Conservation (phyloP, 2,113 vertebrate species). For the Tupaia chinensis region DNA sequence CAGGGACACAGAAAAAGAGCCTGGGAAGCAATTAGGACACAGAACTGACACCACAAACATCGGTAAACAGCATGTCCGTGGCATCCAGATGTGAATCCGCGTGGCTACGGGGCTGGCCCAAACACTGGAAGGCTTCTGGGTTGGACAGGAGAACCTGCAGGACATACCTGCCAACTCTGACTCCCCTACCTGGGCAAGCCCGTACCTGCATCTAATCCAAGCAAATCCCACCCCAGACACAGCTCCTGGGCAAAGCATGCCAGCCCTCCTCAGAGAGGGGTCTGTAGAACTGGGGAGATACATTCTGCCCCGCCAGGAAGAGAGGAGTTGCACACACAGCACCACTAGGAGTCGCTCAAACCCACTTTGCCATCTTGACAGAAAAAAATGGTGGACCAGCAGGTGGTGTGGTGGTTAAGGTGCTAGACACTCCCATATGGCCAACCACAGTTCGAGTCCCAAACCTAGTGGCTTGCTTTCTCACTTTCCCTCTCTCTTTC, state of each 20-base stretch:
- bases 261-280: background rate
- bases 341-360: background rate
- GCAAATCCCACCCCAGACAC: background rate
- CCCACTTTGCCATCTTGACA: background rate
- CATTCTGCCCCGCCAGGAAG: rapidly evolving
- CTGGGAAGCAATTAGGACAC: background rate
- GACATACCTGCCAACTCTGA: background rate
- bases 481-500: no score
- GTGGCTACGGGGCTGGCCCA: background rate
- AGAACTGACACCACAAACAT: background rate
- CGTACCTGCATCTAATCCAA: background rate
- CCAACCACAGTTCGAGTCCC: no score
- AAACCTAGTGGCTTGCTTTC: no score
- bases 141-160: background rate
- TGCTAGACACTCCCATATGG: no score
- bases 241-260: background rate
- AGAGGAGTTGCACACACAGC: background rate
- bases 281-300: background rate
- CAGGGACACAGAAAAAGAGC: background rate
- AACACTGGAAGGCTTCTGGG: background rate
- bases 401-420: no score
- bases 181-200: background rate
- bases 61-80: background rate
- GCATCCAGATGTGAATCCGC: background rate
- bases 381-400: background rate